These are phyloP conservation scores for Nebria ingens DNA, from an alignment of 1,140 invertebrate species.

Conservation along the genomic window DNA sequence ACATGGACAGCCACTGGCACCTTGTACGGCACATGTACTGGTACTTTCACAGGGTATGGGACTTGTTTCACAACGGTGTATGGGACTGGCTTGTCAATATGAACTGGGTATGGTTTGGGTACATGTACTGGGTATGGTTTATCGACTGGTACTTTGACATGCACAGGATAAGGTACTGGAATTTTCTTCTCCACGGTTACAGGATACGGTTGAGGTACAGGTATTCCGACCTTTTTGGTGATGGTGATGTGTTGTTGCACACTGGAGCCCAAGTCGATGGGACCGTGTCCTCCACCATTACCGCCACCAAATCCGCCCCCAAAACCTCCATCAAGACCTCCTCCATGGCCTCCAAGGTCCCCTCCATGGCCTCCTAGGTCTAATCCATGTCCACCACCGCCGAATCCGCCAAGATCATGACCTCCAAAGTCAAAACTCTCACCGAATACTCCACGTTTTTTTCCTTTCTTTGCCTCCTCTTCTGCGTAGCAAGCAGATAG, in stretches of 20 bases:
- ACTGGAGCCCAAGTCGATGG: conserved; percentile 13
- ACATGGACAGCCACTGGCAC: conserved; percentile 22
- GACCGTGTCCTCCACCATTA: conserved; percentile 5
- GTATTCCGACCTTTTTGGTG: conserved; percentile 19
- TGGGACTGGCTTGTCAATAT: conserved; percentile 26
- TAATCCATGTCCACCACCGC: not conserved
- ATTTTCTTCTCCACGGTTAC: conserved; percentile 26
- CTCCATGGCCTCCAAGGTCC: conserved; percentile 11
- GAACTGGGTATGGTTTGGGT: conserved; percentile 21
- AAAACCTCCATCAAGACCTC: not conserved
- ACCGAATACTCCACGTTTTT: conserved; percentile 9
- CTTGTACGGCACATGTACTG: conserved; percentile 31
- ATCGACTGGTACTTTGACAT: conserved; percentile 20
- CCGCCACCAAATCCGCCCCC: conserved; percentile 13
- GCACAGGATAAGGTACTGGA: conserved; percentile 18
- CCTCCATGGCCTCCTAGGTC: not conserved
- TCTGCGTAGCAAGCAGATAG: not conserved
- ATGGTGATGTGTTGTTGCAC: conserved; percentile 21
- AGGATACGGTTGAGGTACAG: conserved; percentile 24
- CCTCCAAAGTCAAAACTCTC: conserved; percentile 15
- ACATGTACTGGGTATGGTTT: conserved; percentile 9
- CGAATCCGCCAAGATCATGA: not conserved
- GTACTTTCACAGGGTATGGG: conserved; percentile 11
- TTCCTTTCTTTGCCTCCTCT: conserved; percentile 10
- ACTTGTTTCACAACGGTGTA: conserved; percentile 16